A percentile compares a stretch with the other conserved stretches of the same genome.
These are phyloP conservation scores for Aphaenogaster floridana DNA, from an alignment of 1,140 invertebrate species.

Conservation along the genomic window DNA sequence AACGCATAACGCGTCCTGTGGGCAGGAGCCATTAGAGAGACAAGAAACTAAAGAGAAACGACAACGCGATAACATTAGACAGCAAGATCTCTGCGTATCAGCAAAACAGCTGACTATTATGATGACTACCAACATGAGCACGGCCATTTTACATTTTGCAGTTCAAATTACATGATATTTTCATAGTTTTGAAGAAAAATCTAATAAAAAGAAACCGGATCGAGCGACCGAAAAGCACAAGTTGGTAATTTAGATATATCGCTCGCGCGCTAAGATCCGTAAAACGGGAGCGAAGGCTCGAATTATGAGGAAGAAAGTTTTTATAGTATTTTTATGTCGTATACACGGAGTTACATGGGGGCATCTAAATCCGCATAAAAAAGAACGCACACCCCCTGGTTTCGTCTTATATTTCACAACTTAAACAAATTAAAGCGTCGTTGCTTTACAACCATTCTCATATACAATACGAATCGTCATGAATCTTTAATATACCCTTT, in stretches of 20 bases:
- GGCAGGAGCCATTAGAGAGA: too few relatives aligned
- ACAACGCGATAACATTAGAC: too few relatives aligned
- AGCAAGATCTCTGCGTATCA: too few relatives aligned
- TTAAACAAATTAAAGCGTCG: slow-evolving; percentile 86
- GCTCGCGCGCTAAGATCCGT: slow-evolving; percentile 43
- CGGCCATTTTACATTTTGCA: background rate
- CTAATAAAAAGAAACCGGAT: background rate
- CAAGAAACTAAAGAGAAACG: too few relatives aligned
- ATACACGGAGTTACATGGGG: slow-evolving; percentile 72
- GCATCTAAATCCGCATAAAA: slow-evolving; percentile 44
- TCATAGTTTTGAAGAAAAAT: background rate
- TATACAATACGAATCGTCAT: slow-evolving; percentile 76
- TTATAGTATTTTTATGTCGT: slow-evolving; percentile 84
- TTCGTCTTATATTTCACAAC: slow-evolving; percentile 76
- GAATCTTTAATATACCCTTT: slow-evolving; percentile 76
- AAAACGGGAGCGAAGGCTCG: slow-evolving; percentile 67
- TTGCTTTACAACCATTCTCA: slow-evolving; percentile 77
- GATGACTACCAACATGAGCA: background rate
- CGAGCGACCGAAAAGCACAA: background rate
- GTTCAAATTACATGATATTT: background rate
- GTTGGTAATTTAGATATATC: slow-evolving; percentile 12
- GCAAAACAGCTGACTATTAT: too few relatives aligned
- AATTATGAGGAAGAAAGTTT: slow-evolving; percentile 82
- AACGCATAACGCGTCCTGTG: too few relatives aligned
- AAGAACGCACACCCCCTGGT: slow-evolving; percentile 39